These are phyloP conservation scores for Melitaea athalia DNA, from an alignment of 2,888 invertebrate species.

Conservation along the genomic window DNA sequence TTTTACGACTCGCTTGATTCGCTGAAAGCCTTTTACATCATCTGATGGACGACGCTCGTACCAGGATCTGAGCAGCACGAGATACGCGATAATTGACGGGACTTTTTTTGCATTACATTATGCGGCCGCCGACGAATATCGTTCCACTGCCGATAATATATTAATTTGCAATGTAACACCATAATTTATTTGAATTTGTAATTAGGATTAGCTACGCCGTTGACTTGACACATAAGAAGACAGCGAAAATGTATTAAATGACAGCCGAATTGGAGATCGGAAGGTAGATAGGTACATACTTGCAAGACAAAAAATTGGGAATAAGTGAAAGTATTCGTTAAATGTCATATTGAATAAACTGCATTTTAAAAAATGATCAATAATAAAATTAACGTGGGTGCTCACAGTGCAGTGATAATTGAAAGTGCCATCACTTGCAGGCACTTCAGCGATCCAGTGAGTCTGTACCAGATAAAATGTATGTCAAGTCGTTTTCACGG, in stretches of 20 bases:
- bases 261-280: constrained; percentile 66
- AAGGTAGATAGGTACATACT: constrained; percentile 50
- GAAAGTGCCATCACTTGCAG: constrained; percentile 75
- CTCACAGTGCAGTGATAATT: constrained; percentile 72
- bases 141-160: constrained; percentile 46
- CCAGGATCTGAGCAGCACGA: constrained; percentile 74
- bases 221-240: constrained; percentile 64
- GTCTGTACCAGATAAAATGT: constrained; percentile 67
- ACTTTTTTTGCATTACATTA: constrained; percentile 53
- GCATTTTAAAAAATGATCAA: constrained; percentile 65
- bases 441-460: constrained; percentile 44
- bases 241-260: constrained; percentile 67
- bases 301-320: constrained; percentile 52
- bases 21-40: constrained; percentile 81
- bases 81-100: constrained; percentile 61
- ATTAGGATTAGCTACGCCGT: constrained; percentile 68
- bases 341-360: constrained; percentile 63
- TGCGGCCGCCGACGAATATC: constrained; percentile 54
- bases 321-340: constrained; percentile 71
- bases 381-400: constrained; percentile 60
- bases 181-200: constrained; percentile 62
- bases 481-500: constrained; percentile 77
- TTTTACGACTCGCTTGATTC: constrained; percentile 69
- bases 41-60: constrained; percentile 64
- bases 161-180: constrained; percentile 66